Conservation (phyloP, 2,888 invertebrate species). For the Brachylomia viminalis region DNA sequence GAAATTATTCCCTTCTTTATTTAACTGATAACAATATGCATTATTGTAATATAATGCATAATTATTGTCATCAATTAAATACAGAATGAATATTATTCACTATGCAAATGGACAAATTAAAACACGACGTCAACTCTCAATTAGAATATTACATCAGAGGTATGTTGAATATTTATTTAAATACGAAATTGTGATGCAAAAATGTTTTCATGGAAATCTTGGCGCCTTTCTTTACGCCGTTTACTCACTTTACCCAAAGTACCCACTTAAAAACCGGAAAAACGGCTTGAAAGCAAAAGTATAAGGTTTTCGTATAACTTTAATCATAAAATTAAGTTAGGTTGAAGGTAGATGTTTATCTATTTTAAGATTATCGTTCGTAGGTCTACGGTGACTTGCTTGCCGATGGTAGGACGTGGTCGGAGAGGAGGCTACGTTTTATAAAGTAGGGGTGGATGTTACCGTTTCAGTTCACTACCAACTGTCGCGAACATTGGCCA, state of each 20-base stretch:
- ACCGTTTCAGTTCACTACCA: constrained; percentile 75
- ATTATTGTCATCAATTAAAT: too few relatives aligned
- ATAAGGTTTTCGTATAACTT: not conserved
- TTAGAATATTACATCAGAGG: constrained; percentile 18
- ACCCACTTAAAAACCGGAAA: constrained; percentile 6
- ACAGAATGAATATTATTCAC: too few relatives aligned
- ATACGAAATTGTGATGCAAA: constrained; percentile 30
- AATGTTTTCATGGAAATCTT: constrained; percentile 22
- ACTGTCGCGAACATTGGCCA: constrained; percentile 74
- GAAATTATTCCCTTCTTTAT: not conserved
- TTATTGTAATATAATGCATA: too few relatives aligned
- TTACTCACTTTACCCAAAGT: not conserved
- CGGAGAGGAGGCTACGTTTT: constrained; percentile 71
- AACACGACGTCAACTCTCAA: constrained; percentile 7
- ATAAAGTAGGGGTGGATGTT: constrained; percentile 78
- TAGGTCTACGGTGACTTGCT: constrained; percentile 53
- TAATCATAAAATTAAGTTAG: constrained; percentile 11
- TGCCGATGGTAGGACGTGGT: constrained; percentile 72
- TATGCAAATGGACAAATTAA: constrained; percentile 33
- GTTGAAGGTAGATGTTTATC: constrained; percentile 5
- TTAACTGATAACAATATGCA: not conserved
- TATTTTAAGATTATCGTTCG: constrained; percentile 36
- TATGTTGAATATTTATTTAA: constrained; percentile 16
- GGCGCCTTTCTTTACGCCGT: constrained; percentile 21
- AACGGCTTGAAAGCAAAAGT: not conserved